Percentiles rank a stretch among this genome's conserved stretches.
phyloP scores from a whole-genome alignment of 2,113 vertebrate genomes.

The Zingel zingel region DNA sequence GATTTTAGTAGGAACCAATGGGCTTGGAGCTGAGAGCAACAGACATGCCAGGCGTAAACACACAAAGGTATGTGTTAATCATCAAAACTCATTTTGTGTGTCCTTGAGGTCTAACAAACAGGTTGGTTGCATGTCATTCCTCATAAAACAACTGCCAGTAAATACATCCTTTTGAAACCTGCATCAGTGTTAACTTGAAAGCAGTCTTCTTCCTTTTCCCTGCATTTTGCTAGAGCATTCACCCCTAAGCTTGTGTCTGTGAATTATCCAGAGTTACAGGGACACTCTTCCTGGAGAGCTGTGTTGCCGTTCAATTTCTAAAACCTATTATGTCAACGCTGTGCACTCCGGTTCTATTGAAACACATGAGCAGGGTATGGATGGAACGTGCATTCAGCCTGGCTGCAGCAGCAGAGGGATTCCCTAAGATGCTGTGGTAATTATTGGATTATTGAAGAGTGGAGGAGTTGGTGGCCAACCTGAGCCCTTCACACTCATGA shows the following conservation, averaged over 20 bases:
- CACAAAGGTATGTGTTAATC: background rate
- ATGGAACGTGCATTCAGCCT: constrained; percentile 8
- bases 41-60: background rate
- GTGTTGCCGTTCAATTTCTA: background rate
- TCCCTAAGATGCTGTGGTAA: constrained; percentile 52
- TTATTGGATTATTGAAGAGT: constrained; percentile 72
- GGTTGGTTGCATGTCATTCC: background rate
- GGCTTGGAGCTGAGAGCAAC: too few relatives aligned
- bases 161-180: background rate
- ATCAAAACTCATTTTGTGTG: too few relatives aligned
- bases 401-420: constrained; percentile 39
- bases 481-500: constrained; percentile 64
- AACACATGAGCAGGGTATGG: background rate
- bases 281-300: background rate
- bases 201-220: background rate
- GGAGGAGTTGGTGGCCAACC: constrained; percentile 60
- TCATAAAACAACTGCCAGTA: background rate
- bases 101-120: background rate
- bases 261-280: background rate
- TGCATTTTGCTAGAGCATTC: background rate
- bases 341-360: background rate
- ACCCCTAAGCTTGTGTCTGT: background rate
- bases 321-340: background rate
- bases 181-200: background rate
- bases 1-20: too few relatives aligned